Evolutionary conservation across 1,140 invertebrate species (phyloP).

Genomic region (Brachionus angularis): DNA sequence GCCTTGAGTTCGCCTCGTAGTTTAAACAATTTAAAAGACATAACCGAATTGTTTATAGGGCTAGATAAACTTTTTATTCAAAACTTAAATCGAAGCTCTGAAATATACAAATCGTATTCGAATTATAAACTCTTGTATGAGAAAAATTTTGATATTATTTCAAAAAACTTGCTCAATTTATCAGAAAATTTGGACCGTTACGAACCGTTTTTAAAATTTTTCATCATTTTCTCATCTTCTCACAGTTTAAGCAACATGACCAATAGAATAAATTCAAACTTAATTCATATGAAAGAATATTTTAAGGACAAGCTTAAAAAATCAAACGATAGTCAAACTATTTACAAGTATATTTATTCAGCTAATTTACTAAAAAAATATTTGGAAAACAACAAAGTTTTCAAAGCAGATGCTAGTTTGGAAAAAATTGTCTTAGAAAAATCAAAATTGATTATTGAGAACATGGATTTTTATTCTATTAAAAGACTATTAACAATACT

Average conservation of each 20-base stretch:
- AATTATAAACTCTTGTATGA: conserved; percentile 1
- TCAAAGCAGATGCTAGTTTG: neutral
- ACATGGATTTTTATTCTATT: conserved; percentile 26
- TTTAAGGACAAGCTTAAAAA: neutral
- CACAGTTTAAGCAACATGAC: neutral
- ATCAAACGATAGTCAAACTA: conserved; percentile 12
- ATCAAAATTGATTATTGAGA: neutral
- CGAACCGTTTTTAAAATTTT: conserved; percentile 24
- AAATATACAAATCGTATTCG: neutral
- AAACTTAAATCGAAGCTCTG: neutral
- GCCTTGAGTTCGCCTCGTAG: neutral
- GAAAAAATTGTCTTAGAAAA: neutral
- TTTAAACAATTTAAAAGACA: neutral
- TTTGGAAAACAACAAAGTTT: neutral
- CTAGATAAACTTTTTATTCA: conserved; percentile 18
- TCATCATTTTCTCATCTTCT: neutral
- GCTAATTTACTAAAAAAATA: neutral
- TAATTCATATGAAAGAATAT: neutral
- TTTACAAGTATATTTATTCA: conserved; percentile 18
- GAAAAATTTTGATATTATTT: neutral
- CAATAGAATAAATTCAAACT: too few relatives aligned
- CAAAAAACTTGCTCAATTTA: neutral
- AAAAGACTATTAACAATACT: neutral
- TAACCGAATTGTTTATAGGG: conserved; percentile 7
- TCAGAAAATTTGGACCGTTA: conserved; percentile 1